Conservation (phyloP, 2,113 vertebrate genomes). For the Progne subis region DNA sequence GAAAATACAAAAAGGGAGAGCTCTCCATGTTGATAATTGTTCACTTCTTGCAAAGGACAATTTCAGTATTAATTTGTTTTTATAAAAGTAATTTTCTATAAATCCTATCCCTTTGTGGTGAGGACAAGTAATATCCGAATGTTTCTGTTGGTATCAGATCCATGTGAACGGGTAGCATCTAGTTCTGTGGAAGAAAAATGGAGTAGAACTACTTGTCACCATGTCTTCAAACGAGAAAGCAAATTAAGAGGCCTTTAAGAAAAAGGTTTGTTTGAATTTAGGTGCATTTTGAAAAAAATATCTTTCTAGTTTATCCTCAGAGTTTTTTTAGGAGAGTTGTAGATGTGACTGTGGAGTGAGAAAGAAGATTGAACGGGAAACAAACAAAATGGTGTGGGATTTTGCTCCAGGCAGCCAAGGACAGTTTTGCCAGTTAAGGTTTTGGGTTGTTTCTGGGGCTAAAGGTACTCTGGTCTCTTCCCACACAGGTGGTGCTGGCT, state of each 20-base stretch:
- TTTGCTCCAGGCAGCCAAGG: not conserved
- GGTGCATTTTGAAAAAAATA: not conserved
- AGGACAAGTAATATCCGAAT: not conserved
- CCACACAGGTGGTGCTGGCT: not conserved
- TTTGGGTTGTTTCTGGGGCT: not conserved
- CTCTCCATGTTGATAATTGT: not conserved
- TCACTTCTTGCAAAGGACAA: not conserved
- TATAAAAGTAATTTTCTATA: not conserved
- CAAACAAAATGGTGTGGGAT: rapidly evolving
- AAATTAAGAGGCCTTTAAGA: not conserved
- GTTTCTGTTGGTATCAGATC: not conserved
- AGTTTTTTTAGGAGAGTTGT: rapidly evolving
- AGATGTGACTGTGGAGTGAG: not conserved
- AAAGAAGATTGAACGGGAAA: not conserved
- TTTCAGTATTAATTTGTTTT: not conserved
- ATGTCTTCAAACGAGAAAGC: not conserved
- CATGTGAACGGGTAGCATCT: not conserved
- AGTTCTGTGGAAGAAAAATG: not conserved
- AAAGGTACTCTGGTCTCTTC: not conserved
- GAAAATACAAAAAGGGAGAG: not conserved
- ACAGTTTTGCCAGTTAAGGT: not conserved
- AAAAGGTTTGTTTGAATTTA: not conserved
- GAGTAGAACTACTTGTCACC: not conserved
- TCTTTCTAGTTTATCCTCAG: not conserved
- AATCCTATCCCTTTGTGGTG: not conserved